Percentiles rank a stretch among this genome's conserved stretches.
phyloP scores from a whole-genome alignment of 2,797 vertebrate genomes.

The Netta rufina region DNA sequence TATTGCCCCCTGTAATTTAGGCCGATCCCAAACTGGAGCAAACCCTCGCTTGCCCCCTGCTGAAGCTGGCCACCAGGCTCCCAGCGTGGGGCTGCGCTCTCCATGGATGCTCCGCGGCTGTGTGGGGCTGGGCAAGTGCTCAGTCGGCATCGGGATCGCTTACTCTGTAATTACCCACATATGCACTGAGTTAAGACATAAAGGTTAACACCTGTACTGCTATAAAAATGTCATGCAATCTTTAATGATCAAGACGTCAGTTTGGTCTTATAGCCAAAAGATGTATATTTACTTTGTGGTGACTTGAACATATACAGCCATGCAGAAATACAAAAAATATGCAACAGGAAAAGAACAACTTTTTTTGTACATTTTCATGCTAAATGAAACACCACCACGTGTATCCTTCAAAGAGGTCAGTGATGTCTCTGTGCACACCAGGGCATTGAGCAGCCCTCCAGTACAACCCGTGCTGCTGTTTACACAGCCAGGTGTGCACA shows the following conservation, averaged over 20 bases:
- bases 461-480: background rate
- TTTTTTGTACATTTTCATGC: background rate
- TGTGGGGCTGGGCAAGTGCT: background rate
- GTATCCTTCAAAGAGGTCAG: fast-evolving
- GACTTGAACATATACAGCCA: background rate
- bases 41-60: fast-evolving
- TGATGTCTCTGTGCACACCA: fast-evolving
- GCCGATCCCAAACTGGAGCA: background rate
- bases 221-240: background rate
- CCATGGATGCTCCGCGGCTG: no score
- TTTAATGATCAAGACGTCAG: background rate
- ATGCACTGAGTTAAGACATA: background rate
- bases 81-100: no score
- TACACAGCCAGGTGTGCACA: background rate
- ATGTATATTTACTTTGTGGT: background rate
- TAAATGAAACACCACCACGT: background rate
- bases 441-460: background rate
- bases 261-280: background rate
- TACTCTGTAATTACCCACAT: background rate
- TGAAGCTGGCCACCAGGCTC: background rate
- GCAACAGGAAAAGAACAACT: background rate
- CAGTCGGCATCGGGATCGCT: background rate
- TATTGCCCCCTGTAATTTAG: fast-evolving
- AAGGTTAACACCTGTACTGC: background rate
- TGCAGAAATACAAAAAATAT: background rate